Evolutionary conservation across 2,797 vertebrate species (phyloP).

Genomic region (Argyrosomus regius): DNA sequence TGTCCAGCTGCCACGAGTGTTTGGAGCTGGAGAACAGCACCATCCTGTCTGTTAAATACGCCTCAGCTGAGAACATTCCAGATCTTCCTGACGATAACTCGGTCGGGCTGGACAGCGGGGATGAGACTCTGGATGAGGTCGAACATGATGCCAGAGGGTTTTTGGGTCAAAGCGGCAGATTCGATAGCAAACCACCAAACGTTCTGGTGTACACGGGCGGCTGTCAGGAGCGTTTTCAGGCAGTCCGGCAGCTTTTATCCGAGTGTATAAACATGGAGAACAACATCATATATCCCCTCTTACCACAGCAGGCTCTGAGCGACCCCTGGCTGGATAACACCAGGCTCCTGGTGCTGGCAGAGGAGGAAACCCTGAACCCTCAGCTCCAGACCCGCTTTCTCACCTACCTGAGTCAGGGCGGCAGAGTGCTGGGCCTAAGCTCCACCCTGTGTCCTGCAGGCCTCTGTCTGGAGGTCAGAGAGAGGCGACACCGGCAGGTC

Average conservation of each 20-base stretch:
- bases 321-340: conserved; percentile 92
- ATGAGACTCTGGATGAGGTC: conserved; percentile 44
- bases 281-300: conserved; percentile 89
- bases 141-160: conserved; percentile 16
- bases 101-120: conserved; percentile 26
- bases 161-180: conserved; percentile 32
- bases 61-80: conserved; percentile 92
- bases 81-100: conserved; percentile 87
- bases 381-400: conserved; percentile 85
- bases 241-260: conserved; percentile 79
- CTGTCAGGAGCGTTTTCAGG: conserved; percentile 74
- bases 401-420: conserved; percentile 89
- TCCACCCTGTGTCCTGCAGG: conserved; percentile 87
- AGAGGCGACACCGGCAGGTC: conserved; percentile 62
- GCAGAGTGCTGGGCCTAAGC: conserved; percentile 89
- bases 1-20: conserved; percentile 94
- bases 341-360: conserved; percentile 89
- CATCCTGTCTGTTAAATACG: conserved; percentile 92
- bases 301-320: conserved; percentile 83
- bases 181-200: conserved; percentile 88
- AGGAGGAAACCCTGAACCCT: conserved; percentile 79
- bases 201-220: conserved; percentile 90
- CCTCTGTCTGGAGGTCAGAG: conserved; percentile 78
- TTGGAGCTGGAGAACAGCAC: conserved; percentile 94
- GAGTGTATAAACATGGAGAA: conserved; percentile 88